Percentiles rank a stretch among this genome's conserved stretches.
These are phyloP conservation scores for Cydia strobilella DNA, from an alignment of 1,140 invertebrate species.

Conservation along the genomic window DNA sequence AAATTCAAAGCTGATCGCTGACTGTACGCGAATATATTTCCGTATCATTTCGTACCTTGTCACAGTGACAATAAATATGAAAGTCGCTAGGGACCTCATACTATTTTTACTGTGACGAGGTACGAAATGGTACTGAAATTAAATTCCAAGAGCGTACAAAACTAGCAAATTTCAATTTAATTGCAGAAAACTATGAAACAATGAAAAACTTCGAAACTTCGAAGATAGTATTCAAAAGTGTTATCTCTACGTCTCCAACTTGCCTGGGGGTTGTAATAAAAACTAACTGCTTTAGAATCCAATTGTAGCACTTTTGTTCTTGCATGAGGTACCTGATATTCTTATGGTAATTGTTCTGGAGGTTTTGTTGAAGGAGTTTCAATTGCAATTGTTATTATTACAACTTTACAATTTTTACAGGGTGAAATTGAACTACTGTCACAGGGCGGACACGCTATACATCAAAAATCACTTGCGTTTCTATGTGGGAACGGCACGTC, in stretches of 20 bases:
- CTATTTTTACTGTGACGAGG: too few relatives aligned
- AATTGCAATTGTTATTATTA: background rate
- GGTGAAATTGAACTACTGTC: too few relatives aligned
- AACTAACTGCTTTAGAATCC: conserved; percentile 14
- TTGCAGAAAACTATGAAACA: conserved; percentile 12
- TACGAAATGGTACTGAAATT: too few relatives aligned
- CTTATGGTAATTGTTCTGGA: conserved; percentile 12
- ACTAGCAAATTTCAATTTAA: background rate
- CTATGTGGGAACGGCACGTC: too few relatives aligned
- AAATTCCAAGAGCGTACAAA: too few relatives aligned
- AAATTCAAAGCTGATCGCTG: too few relatives aligned
- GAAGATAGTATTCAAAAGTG: conserved; percentile 14
- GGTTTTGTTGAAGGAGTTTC: background rate
- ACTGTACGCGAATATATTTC: too few relatives aligned
- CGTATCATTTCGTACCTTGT: too few relatives aligned
- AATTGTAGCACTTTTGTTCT: conserved; percentile 9
- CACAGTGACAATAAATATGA: too few relatives aligned
- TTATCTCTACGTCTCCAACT: conserved; percentile 3
- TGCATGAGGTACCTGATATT: background rate
- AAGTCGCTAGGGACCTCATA: too few relatives aligned
- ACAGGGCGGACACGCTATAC: too few relatives aligned
- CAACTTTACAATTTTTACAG: background rate
- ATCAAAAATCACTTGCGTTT: too few relatives aligned
- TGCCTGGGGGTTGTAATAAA: background rate
- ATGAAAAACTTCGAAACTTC: conserved; percentile 24